Evolutionary conservation across 2,113 vertebrate genomes (phyloP), one percentile per base, ranked within the genome.

Genomic region (Maccullochella peelii): DNA sequence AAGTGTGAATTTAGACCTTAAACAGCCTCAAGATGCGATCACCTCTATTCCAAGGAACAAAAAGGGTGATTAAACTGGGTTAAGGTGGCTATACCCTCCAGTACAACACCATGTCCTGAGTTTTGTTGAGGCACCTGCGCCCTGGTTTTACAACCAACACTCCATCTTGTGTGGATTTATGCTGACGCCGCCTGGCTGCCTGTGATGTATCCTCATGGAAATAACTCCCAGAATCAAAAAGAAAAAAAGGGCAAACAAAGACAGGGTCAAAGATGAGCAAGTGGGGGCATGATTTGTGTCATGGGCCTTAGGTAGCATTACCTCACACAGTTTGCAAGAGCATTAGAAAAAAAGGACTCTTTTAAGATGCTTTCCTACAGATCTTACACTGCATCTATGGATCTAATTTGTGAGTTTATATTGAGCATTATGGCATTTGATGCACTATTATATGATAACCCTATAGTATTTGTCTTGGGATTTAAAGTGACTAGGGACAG

Each of bases 101-200:
- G 36, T 20, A 44, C 8, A 68, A 77, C 21, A 47, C 59, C 0
- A 3, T 75, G 67, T 76, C 66, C 61, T n/a, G 62, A 79, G 72
- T 85, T 69, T 69, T 27, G 38, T 50, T 10, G 38, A 69, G 57
- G 73, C 85, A 89, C 88, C 87, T 88, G 84, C 30, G 79, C 70
- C 91, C 92, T 86, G 11, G 33, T 83, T 94, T 87, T 89, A 85
- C 84, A 87, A 78, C 75, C 78, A 63, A 27, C 55, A 8, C 72
- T 93, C 68, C 84, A 90, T 92, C 86, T 84, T 86, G 69, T 71
- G 65, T 67, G 49, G 36, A 77, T 90, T 91, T 90, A n/a, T 92
- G 91, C 91, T 92, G 91, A 94, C 70, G 52, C 42, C 76, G 86
- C 77, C 76, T 16, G 70, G 54, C 81, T 78, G 76, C 59, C 59